Base-by-base conservation (phyloP, 2,797 vertebrate species). In the Orestias chungarensis region DNA sequence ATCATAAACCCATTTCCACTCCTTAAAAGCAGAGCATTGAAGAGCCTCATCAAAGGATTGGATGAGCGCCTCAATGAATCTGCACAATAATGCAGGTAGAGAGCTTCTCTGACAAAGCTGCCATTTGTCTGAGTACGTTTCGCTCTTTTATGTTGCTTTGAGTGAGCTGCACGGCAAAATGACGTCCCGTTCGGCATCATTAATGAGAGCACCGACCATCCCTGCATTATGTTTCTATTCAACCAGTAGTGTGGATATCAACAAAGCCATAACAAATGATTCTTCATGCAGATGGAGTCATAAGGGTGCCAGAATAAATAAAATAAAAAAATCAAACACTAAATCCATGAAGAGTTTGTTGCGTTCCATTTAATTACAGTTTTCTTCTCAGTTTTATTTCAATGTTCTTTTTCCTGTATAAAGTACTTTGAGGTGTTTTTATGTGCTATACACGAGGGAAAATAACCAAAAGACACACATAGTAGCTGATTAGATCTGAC, bases 61-160 rank as follows among this genome's bases (percentile, higher is more conserved):
- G 82, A 87, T 87, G 82, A 80, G 86, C 85, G 88, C 86, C 72
- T 29, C 46, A 79, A 71, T 79, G 77, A 90, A 95, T 95, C 92
- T 94, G 89, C 94, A 94, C 93, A 93, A 94, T 86, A 93, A 94
- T 92, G 81, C 44, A 74, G 73, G 80, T 70, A 68, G 82, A 87
- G 55, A 73, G 80, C 82, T 8, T 66, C 71, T 29, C 66, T 66
- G 75, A 91, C 86, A 91, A 91, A 89, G 84, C 86, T 27, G 43
- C 59, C 27, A 23, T 70, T 1, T 57, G 74, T 71, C 73, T 68
- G 72, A 68, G 74, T 71, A 64, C 64, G 68, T 82, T 64, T 76
- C 80, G 14, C 1, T 70, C 79, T 74, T 82, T 89, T 44, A 81
- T 84, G 73, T 27, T 0, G 7, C 76, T 74, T 68, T 89, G 79